phyloP scores from a whole-genome alignment of 2,888 invertebrate genomes.

The Aphodius granarius region DNA sequence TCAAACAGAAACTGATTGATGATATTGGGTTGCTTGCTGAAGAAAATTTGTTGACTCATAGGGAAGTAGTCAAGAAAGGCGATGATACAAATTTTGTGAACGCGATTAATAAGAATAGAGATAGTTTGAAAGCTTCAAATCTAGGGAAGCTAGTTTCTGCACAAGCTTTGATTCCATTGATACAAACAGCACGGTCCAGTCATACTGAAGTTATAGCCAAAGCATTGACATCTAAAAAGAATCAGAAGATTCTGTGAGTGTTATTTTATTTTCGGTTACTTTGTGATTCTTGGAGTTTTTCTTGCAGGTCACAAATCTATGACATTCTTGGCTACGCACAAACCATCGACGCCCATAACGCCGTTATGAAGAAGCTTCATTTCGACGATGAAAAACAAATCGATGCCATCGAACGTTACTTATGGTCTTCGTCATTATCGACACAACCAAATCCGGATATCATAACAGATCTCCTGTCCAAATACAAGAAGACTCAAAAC shows the following conservation, averaged over 20 bases:
- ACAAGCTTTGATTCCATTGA: constrained; percentile 63
- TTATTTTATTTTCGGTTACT: not conserved
- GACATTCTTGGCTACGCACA: constrained; percentile 74
- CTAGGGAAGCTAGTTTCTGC: constrained; percentile 68
- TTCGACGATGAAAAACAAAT: constrained; percentile 56
- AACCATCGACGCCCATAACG: constrained; percentile 67
- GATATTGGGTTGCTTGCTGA: constrained; percentile 37
- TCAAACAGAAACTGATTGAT: constrained; percentile 41
- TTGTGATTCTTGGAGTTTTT: constrained; percentile 21
- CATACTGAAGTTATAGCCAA: constrained; percentile 62
- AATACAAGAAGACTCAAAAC: constrained; percentile 55
- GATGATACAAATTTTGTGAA: constrained; percentile 45
- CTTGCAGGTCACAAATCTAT: constrained; percentile 62
- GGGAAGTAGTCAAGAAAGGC: constrained; percentile 28
- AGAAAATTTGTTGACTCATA: constrained; percentile 42
- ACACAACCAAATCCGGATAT: constrained; percentile 65
- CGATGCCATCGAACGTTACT: constrained; percentile 67
- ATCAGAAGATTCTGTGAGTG: constrained; percentile 59
- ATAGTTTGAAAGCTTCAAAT: constrained; percentile 58
- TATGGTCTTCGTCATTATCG: constrained; percentile 72
- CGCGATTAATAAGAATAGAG: constrained; percentile 57
- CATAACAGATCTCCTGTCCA: constrained; percentile 55
- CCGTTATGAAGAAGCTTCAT: constrained; percentile 66
- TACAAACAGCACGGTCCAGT: constrained; percentile 63
- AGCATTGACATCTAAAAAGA: constrained; percentile 60